phyloP scores from a whole-genome alignment of 2,113 vertebrate species.

The Phyllostomus discolor region DNA sequence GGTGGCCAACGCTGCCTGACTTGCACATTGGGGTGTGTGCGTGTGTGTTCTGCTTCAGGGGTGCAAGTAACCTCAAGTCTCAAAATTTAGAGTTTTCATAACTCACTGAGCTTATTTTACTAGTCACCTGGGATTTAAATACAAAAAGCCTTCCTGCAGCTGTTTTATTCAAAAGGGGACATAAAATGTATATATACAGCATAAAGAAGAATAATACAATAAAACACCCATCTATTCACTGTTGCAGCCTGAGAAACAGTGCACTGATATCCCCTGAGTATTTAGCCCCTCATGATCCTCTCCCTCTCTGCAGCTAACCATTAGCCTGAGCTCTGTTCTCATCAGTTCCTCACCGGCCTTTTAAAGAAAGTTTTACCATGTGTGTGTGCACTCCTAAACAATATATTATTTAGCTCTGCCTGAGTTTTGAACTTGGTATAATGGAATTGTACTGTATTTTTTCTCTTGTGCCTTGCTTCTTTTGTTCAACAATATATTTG shows the following conservation, averaged over 20 bases:
- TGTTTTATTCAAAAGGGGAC: constrained; percentile 46
- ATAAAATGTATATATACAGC: constrained; percentile 29
- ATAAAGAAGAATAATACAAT: constrained; percentile 44
- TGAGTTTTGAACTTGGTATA: not conserved
- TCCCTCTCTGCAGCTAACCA: not conserved
- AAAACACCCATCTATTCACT: not conserved
- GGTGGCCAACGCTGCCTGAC: not conserved
- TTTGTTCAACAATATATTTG: not conserved
- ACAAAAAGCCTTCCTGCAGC: constrained; percentile 42
- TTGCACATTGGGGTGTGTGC: not conserved
- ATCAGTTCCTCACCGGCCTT: not conserved
- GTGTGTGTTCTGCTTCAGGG: not conserved
- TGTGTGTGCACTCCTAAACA: not conserved
- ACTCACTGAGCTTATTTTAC: constrained; percentile 50
- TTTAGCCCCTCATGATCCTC: rapidly evolving
- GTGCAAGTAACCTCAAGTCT: not conserved
- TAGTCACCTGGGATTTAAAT: constrained; percentile 40
- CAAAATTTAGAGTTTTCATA: constrained; percentile 11
- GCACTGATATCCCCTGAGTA: not conserved
- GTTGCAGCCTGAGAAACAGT: not conserved
- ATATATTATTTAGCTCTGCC: not conserved
- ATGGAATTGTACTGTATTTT: not conserved
- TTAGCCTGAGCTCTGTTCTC: not conserved
- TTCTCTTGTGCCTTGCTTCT: not conserved
- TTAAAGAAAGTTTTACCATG: not conserved